Evolutionary conservation across 2,888 invertebrate species (phyloP), one percentile per base, ranked within the genome.

Genomic region (Nephrotoma guestfalica): DNA sequence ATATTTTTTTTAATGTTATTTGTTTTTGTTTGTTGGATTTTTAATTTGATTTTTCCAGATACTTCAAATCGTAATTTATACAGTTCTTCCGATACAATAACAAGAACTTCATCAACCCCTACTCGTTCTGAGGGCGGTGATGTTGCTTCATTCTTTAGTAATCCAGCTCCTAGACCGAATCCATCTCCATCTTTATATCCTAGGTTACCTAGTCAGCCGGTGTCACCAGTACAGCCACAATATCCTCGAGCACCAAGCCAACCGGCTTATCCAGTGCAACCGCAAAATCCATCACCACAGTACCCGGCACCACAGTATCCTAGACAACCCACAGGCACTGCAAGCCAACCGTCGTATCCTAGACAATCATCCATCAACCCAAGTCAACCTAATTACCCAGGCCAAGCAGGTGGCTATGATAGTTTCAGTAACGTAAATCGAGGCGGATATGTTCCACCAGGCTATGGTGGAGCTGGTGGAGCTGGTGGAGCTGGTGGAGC

Each of bases 371-470:
- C 87, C 40, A 86, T 86, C 4, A 86, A 86, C 86, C 88, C 88
- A 43, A 86, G 86, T 15, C 87, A 86, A 88, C 47, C 88, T 86
- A 87, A 87, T 88, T 88, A 87, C 88, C 88, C 42, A 88, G 89
- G 7, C 88, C 89, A 90, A 90, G 86, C 30, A 51, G 89, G 88
- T 87, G 91, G 90, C 30, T 88, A 88, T 18, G 88, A 90, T 41
- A 89, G 88, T 83, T 89, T 87, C 40, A 89, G 89, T 40, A 89
- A 89, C 45, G 89, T 89, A 6, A 89, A 89, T 88, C 88, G 87
- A 47, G 89, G 90, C 30, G 90, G 90, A 83, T 90, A 90, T 87
- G 89, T 89, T 85, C 90, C 90, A 7, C 89, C 89, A 43, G 88
- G 88, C 51, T 87, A 87, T 87, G 89, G 88, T 85, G 88, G 86